Evolutionary conservation across 2,888 invertebrate genomes (phyloP), one percentile per base, ranked within the genome.

Genomic region (Troglohyphantes excavatus): DNA sequence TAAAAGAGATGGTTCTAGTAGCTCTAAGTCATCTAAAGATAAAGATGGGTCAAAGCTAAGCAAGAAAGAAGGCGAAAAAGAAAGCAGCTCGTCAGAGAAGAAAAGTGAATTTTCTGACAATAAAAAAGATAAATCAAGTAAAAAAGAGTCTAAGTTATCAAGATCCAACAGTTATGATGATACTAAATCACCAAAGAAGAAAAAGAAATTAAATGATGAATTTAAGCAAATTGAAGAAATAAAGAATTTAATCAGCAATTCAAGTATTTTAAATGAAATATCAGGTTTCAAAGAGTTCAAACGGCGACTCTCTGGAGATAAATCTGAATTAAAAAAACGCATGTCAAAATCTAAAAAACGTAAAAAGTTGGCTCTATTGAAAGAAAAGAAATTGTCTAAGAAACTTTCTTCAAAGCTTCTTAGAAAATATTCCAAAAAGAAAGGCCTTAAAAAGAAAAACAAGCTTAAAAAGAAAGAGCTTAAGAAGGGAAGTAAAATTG

Each of bases 401-500:
- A 90, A 90, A 29, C 53, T 90, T 17, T 87, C 87, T 19, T 82
- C 86, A 53, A 90, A 90, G 27, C 82, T 90, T 33, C 39, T 90
- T 13, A 82, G 87, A 39, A 90, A 90, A 86, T 90, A 90, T 65
- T 86, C 87, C 0, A 90, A 90, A 53, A 90, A 90, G 75, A 90
- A 90, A 59, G 90, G 87, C 2, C 72, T 90, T 17, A 86, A 89
- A 72, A 89, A 90, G 61, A 90, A 90, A 43, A 90, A 90, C 23
- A 90, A 86, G 21, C 65, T 90, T 2, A 83, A 83, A 61, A 90
- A 83, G 81, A 87, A 90, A 65, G 90, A 87, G 21, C 46, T 87
- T 11, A 73, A 68, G 33, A 90, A 90, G 23, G 90, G 78, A 53
- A 5, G 53, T 53, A 53, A 53, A 53, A 53, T 0, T 53, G 53